Base-by-base conservation (phyloP, 1,140 invertebrate genomes). In the Trachymyrmex cornetzi region DNA sequence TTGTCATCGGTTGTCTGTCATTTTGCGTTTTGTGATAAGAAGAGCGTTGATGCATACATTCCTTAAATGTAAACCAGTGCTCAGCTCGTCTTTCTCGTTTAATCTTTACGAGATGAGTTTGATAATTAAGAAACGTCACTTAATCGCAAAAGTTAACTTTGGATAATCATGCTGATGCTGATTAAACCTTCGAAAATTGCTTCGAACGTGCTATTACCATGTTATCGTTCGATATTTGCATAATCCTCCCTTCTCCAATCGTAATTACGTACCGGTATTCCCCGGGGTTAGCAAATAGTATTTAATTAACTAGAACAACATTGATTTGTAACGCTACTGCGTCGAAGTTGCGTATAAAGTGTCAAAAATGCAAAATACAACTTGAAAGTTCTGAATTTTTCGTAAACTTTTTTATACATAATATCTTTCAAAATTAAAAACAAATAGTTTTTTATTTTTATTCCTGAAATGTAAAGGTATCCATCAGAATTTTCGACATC, bases 211-310 rank as follows among this genome's bases (percentile, higher is more conserved):
- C 79, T 59, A 82, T 82, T 38, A 74, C 24, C 38, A n/a, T 38
- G 24, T 82, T 55, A 74, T 72, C 67, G 67, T 74, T 61, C 38
- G 53, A 48, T 34, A 82, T 82, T 82, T 82, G 80, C 80, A 82
- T 82, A 82, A 82, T 74, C 24, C 19, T 27, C 22, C 55, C 38
- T 53, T 48, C 55, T 11, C 38, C 38, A 30, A 22, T 74, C 55
- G 67, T 82, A 82, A 82, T 82, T 74, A 59, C 67, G 67, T 82
- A 74, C 55, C 16, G 24, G 7, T 61, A 61, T 22, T 82, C 53
- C 38, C 3, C 5, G n/a, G 19, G 34, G 67, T 16, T 82, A 19
- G 38, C 38, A 74, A 82, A 82, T 38, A 74, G 67, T 82, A 82
- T 74, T 82, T 74, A 74, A 82, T 74, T 74, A 82, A 82, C 53